These are phyloP conservation scores for Percopsis transmontana DNA, from an alignment of 2,113 vertebrate species.

Conservation along the genomic window DNA sequence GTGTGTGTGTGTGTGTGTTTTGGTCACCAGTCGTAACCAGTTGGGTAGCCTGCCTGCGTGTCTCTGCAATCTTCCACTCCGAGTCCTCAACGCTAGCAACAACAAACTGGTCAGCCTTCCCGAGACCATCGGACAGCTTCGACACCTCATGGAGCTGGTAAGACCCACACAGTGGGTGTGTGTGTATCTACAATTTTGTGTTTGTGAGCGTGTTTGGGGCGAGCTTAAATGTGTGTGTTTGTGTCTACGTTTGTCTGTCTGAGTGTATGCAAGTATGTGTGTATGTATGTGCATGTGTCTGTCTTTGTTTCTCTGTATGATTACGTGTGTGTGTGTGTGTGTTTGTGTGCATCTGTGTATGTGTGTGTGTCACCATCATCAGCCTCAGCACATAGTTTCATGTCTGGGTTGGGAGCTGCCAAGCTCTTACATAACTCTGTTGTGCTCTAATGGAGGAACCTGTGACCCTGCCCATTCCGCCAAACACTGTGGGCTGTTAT, in stretches of 20 bases:
- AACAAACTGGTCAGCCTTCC: slow-evolving; percentile 94
- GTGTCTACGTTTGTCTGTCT: background rate
- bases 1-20: slow-evolving; percentile 36
- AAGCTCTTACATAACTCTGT: slow-evolving; percentile 1
- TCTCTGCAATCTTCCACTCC: slow-evolving; percentile 91
- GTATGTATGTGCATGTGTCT: background rate
- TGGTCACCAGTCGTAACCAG: slow-evolving; percentile 89
- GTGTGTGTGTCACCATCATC: background rate
- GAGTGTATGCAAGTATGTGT: background rate
- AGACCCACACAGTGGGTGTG: slow-evolving; percentile 55
- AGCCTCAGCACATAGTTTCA: slow-evolving; percentile 17
- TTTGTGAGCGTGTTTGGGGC: background rate
- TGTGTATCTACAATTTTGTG: slow-evolving; percentile 5
- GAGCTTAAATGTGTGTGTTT: background rate
- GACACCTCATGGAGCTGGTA: slow-evolving; percentile 94
- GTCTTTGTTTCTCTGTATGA: background rate
- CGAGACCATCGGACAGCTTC: slow-evolving; percentile 90
- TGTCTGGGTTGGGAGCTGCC: background rate
- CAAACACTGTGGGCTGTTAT: too few relatives aligned
- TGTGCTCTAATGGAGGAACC: background rate
- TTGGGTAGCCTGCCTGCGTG: slow-evolving; percentile 88
- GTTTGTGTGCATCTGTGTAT: background rate
- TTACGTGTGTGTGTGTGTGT: background rate
- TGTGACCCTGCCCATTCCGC: too few relatives aligned
- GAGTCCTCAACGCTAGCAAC: slow-evolving; percentile 96